Base-by-base conservation (phyloP, 2,797 vertebrate genomes). In the Sebastes goodei region DNA sequence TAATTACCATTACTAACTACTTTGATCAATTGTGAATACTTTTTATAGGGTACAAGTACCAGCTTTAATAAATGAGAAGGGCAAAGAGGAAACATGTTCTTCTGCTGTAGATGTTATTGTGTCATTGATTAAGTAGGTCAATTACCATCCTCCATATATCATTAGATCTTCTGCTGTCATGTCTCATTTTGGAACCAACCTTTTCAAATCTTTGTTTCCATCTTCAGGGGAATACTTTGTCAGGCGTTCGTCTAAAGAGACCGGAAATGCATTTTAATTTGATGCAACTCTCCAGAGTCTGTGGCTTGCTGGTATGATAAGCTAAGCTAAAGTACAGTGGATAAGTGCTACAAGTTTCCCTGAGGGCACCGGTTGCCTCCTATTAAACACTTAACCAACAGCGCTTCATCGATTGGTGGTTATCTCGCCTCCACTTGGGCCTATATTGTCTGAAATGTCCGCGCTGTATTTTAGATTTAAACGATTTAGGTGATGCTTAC, bases 331-430 rank as follows among this genome's bases (percentile, higher is more conserved):
- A 89, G 80, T 87, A 84, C 77, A 71, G 86, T 1, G 10, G 83
- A 91, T 92, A 87, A 94, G 93, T 92, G 88, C 83, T 89, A 55
- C 74, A 74, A 56, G 87, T 53, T 76, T 85, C 90, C 90, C 90
- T 8, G 17, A 56, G 88, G 91, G 83, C 69, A 21, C 66, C 23
- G 21, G 80, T 85, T 79, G 81, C 74, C 84, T 91, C 71, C 84
- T 91, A 86, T 90, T 92, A 90, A 92, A 91, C 86, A 92, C 87
- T 90, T 82, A 91, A 89, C 88, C 82, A 85, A 76, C 72, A 80
- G 70, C 33, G 75, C 82, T 71, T 21, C 71, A 93, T 94, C 42
- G 92, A 93, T 90, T 21, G 32, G 87, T 27, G 86, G 88, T 86
- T 87, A 87, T 85, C 88, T 85, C 65, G 75, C 82, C 66, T 87